Percentiles rank a stretch among this genome's conserved stretches.
Conservation (phyloP, 2,888 invertebrate genomes). For the Lithophane socia region DNA sequence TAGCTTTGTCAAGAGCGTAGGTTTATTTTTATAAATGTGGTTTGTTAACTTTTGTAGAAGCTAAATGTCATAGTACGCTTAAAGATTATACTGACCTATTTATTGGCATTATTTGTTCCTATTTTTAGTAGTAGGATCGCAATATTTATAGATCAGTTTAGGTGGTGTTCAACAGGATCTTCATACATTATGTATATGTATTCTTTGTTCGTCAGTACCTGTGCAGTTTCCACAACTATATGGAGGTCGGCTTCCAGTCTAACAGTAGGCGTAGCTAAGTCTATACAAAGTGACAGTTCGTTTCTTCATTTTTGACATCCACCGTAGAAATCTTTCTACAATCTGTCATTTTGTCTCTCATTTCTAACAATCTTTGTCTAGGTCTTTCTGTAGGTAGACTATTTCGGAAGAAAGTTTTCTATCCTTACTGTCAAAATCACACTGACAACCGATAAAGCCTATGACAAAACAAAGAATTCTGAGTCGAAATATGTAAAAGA, state of each 20-base stretch:
- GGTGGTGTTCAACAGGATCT: not conserved
- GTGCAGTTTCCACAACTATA: not conserved
- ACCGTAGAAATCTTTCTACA: too few species aligned
- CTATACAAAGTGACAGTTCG: too few species aligned
- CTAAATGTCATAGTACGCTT: conserved; percentile 14
- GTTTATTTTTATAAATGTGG: not conserved
- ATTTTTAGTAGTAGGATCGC: conserved; percentile 1
- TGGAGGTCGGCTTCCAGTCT: not conserved
- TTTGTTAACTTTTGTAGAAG: conserved; percentile 1
- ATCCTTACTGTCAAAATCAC: too few species aligned
- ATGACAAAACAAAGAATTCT: too few species aligned
- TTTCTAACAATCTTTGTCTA: too few species aligned
- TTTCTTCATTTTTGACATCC: too few species aligned
- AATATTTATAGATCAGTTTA: not conserved
- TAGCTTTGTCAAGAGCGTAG: not conserved
- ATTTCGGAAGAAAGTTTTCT: too few species aligned
- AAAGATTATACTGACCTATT: not conserved
- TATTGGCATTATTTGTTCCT: not conserved
- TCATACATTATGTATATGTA: not conserved
- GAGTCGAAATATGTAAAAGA: too few species aligned
- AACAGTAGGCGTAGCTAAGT: too few species aligned
- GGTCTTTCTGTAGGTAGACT: too few species aligned
- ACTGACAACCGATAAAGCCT: too few species aligned
- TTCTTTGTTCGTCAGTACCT: not conserved
- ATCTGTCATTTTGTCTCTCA: too few species aligned